Evolutionary conservation across 2,888 invertebrate species (phyloP), one percentile per base, ranked within the genome.

Genomic region (Endotricha flammealis): DNA sequence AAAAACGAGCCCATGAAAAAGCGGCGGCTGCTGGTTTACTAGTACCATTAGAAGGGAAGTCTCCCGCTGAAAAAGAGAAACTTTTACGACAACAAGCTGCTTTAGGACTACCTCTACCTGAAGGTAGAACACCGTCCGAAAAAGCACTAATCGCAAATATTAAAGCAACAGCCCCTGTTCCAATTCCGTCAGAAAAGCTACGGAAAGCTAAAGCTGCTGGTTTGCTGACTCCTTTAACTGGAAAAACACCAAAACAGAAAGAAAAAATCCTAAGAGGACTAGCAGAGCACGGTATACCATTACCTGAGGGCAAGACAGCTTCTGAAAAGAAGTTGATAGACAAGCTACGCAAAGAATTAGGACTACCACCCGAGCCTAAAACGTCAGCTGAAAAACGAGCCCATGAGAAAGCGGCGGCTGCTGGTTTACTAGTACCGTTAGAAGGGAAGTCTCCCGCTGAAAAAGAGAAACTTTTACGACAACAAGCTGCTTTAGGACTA

Each of bases 291-390:
- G 64, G 64, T 0, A 11, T 63, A 1, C 56, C 56, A 0, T 39
- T 69, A 1, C 65, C 66, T 1, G 57, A 60, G 29, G 63, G 38
- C 0, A 58, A 59, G 50, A 61, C 64, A 1, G 10, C 48, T 0
- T 68, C 67, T 0, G 70, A 63, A 20, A 57, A 50, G 29, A 52
- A 59, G 16, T 10, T 68, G 0, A 43, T 62, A 1, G 45, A 51
- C 1, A 61, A 60, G 44, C 48, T 68, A 2, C 45, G 60, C 11
- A 41, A 45, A 25, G 61, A 66, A 12, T 2, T 65, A 11, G 60
- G 60, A 4, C 31, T 63, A 3, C 58, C 63, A 4, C 51, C 58
- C 6, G 52, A 53, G 39, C 57, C 64, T 0, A 52, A 50, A 34
- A 44, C 55, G 2, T 20, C 43, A 9, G 16, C 48, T 2, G 39